Conservation (phyloP, 2,888 invertebrate genomes). For the Melikaiella ostensackeni region DNA sequence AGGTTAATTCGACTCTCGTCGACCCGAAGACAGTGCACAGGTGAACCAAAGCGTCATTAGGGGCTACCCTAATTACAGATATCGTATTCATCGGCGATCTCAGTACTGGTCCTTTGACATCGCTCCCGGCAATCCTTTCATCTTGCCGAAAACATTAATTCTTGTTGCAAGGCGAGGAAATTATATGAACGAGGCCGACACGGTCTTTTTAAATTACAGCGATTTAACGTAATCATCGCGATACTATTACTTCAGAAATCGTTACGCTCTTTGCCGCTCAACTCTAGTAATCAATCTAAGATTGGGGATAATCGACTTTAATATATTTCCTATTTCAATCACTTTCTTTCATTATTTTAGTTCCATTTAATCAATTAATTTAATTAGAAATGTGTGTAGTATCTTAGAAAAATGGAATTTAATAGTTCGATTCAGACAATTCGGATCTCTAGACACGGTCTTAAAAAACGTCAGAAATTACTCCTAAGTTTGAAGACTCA, state of each 20-base stretch:
- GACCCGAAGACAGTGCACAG: slow-evolving; percentile 52
- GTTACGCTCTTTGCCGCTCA: slow-evolving; percentile 37
- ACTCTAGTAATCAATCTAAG: slow-evolving; percentile 30
- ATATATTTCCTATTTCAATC: neutral
- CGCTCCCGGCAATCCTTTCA: slow-evolving; percentile 66
- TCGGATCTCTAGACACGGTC: too few species aligned
- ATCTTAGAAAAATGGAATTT: too few species aligned
- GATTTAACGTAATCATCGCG: slow-evolving; percentile 50
- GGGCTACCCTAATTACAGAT: slow-evolving; percentile 56
- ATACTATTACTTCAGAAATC: slow-evolving; percentile 49
- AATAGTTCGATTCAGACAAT: too few species aligned
- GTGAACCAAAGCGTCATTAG: slow-evolving; percentile 55
- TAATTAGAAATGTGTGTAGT: too few species aligned
- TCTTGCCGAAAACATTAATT: slow-evolving; percentile 72
- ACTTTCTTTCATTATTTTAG: neutral
- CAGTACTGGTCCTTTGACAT: slow-evolving; percentile 64
- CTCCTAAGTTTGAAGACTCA: too few species aligned
- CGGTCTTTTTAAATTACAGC: slow-evolving; percentile 52
- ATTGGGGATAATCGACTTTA: slow-evolving; percentile 2
- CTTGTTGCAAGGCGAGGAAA: slow-evolving; percentile 54
- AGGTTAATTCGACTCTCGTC: slow-evolving; percentile 54
- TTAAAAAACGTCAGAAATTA: too few species aligned
- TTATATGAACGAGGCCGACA: slow-evolving; percentile 54
- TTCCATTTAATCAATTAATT: too few species aligned
- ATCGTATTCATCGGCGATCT: slow-evolving; percentile 56